These are phyloP conservation scores for Eutolmus rufibarbis DNA, from an alignment of 2,888 invertebrate species.

Conservation along the genomic window DNA sequence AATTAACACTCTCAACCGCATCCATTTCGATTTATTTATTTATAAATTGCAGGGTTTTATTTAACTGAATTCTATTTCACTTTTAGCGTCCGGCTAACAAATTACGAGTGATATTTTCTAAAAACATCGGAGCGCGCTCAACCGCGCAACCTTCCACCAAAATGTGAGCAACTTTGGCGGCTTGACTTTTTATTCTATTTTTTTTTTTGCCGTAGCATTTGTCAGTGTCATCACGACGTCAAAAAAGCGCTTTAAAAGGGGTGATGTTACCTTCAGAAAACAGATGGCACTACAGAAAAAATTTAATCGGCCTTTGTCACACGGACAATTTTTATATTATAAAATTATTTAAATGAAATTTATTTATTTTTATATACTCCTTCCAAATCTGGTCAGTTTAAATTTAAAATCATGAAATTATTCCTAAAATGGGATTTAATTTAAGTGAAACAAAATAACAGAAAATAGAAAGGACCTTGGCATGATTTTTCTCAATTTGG, in stretches of 20 bases:
- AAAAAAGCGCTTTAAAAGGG: neutral
- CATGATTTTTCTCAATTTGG: neutral
- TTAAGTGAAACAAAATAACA: neutral
- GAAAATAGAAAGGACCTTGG: neutral
- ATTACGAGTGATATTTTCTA: neutral
- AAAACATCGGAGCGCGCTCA: neutral
- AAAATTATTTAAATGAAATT: no score
- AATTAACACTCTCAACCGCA: neutral
- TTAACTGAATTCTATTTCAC: neutral
- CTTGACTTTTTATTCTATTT: neutral
- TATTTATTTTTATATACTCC: no score
- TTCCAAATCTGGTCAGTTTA: no score
- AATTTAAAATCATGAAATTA: no score
- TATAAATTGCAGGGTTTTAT: neutral
- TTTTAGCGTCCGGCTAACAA: neutral
- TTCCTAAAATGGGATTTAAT: neutral
- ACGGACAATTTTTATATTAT: neutral
- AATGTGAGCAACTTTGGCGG: neutral
- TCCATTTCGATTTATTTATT: neutral
- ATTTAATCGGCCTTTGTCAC: neutral
- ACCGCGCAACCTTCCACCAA: neutral
- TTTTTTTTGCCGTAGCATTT: neutral
- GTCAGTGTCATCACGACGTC: neutral
- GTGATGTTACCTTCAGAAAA: neutral
- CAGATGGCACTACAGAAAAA: neutral